These are phyloP conservation scores for Aelia acuminata DNA, from an alignment of 2,888 invertebrate genomes.

Conservation along the genomic window DNA sequence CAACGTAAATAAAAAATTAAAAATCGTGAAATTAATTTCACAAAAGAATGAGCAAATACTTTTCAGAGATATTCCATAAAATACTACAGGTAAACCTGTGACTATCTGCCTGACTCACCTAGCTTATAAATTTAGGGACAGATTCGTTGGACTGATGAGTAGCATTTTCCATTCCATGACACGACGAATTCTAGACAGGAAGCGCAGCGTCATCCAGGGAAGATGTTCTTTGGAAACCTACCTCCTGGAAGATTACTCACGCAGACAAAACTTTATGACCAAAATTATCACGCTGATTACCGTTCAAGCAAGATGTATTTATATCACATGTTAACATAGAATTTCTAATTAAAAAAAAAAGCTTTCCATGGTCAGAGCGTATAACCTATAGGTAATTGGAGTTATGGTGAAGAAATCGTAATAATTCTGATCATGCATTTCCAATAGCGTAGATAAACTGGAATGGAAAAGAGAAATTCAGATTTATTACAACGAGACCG, in stretches of 20 bases:
- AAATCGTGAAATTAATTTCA: too few relatives aligned
- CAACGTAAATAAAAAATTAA: too few relatives aligned
- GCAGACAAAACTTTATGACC: background rate
- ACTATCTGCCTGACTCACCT: background rate
- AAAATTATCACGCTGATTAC: background rate
- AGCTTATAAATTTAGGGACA: background rate
- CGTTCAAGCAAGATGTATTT: too few relatives aligned
- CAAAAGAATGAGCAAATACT: too few relatives aligned
- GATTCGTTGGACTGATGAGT: background rate
- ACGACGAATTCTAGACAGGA: background rate
- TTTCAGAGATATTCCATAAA: background rate
- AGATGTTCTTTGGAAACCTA: background rate
- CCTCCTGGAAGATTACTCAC: background rate
- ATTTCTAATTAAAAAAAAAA: too few relatives aligned
- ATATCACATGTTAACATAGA: too few relatives aligned
- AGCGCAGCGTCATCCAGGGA: conserved; percentile 26
- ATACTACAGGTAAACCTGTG: background rate
- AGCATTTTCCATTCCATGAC: background rate
- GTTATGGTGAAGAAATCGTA: too few relatives aligned
- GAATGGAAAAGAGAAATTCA: background rate
- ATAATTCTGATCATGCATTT: too few relatives aligned
- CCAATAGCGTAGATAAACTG: background rate
- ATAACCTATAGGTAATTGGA: too few relatives aligned
- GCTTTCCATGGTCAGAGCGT: too few relatives aligned
- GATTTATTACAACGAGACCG: background rate